Percentiles rank a stretch among this genome's conserved stretches.
These are phyloP conservation scores for Steatocranus sp. DNA, from an alignment of 2,797 vertebrate genomes.

Conservation along the genomic window DNA sequence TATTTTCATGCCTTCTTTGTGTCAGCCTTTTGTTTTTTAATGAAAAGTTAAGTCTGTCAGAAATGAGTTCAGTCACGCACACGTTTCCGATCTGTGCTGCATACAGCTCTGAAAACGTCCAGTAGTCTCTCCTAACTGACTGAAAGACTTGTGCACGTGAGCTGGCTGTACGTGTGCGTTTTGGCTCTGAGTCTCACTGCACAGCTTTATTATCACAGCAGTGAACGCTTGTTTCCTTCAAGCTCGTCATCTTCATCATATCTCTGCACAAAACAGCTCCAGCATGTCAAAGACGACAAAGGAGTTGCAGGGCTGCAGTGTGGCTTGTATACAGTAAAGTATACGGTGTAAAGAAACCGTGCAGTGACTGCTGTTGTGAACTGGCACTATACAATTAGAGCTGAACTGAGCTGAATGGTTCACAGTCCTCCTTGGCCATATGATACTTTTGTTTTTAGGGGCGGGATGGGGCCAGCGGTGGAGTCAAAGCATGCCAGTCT, in stretches of 20 bases:
- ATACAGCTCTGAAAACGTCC: neutral
- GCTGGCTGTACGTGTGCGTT: neutral
- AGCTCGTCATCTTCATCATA: neutral
- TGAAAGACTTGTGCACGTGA: constrained; percentile 21
- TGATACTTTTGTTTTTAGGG: neutral
- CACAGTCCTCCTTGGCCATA: neutral
- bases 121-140: constrained; percentile 1
- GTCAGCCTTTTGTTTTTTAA: neutral
- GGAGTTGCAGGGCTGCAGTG: neutral
- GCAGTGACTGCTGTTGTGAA: neutral
- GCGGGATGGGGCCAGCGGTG: neutral
- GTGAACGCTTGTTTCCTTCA: neutral
- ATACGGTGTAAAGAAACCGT: neutral
- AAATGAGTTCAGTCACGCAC: neutral
- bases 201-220: constrained; percentile 3
- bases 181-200: constrained; percentile 2
- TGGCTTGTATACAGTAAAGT: neutral
- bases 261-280: neutral
- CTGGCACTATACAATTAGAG: neutral
- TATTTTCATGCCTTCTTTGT: neutral
- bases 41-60: neutral
- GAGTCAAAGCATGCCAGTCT: neutral
- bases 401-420: neutral
- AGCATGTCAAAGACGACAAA: neutral
- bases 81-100: neutral